These are phyloP conservation scores for Tinea pellionella DNA, from an alignment of 2,888 invertebrate species.

Conservation along the genomic window DNA sequence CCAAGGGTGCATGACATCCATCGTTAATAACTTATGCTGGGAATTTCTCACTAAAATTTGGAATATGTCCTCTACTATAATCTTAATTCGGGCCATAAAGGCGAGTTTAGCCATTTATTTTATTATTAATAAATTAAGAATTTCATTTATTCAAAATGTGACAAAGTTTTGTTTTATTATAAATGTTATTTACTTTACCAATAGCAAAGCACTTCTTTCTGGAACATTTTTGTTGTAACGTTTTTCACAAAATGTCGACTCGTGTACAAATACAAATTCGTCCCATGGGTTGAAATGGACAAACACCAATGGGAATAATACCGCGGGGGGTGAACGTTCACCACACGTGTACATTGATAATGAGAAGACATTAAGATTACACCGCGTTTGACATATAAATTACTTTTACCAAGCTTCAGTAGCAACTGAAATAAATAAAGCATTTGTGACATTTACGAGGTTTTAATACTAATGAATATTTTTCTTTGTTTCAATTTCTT, in stretches of 20 bases:
- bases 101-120: too few relatives aligned
- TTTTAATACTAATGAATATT: not conserved
- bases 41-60: constrained; percentile 38
- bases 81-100: too few relatives aligned
- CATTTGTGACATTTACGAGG: not conserved
- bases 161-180: too few relatives aligned
- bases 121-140: too few relatives aligned
- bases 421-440: not conserved
- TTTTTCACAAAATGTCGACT: too few relatives aligned
- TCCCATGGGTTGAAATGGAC: not conserved
- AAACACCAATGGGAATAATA: not conserved
- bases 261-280: not conserved
- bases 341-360: constrained; percentile 33
- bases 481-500: not conserved
- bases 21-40: constrained; percentile 44
- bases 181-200: too few relatives aligned
- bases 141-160: too few relatives aligned
- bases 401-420: constrained; percentile 28
- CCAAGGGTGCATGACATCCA: constrained; percentile 37
- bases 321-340: not conserved
- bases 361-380: constrained; percentile 60
- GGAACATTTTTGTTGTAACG: too few relatives aligned
- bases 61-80: not conserved
- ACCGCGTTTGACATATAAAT: constrained; percentile 50
- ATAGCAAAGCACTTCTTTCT: too few relatives aligned